Evolutionary conservation across 2,888 invertebrate species (phyloP), one percentile per base, ranked within the genome.

Genomic region (Plebejus melissa): DNA sequence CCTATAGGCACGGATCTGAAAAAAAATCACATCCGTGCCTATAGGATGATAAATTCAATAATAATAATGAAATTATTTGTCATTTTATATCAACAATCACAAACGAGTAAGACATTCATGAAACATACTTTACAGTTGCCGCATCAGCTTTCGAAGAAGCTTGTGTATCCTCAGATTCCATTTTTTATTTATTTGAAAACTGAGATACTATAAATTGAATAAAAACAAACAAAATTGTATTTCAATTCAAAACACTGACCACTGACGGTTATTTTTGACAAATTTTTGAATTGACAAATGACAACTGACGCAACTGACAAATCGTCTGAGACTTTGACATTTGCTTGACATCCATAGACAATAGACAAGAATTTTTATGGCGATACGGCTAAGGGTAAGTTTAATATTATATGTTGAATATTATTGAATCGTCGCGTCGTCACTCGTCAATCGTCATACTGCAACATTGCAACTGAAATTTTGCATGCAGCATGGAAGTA

Each of bases 111-210:
- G 4, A 54, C 54, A 74, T 28, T 32, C 5, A n/a, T 71, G 13
- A 77, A 79, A 87, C 91, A 89, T 86, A 90, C 91, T 87, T 87
- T 50, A 77, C 76, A n/a, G 89, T 85, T 0, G 85, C 85, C 0
- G 86, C 84, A 16, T 88, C 89, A 0, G 79, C 77, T 46, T 85
- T 84, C 71, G 82, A 85, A 70, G 82, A 87, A 60, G 7, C 22
- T 11, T 60, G 28, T 22, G 60, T 60, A 28, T 60, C 60, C 60
- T 60, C 60, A 0, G 60, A 22, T 60, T 60, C 60, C 60, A 60
- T 60, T 60, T 22, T 60, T 60, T 60, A 28, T 7, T 60, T 11
- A 28, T 4, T 22, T 22, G 22, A 60, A 28, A 60, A 28, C 9
- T 60, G 4, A 22, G 7, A 28, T 28, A 28, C 28, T 28, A 2